These are phyloP conservation scores for Pelagia noctiluca DNA, from an alignment of 30 jellyfish, hydroid and myxozoan species.

Conservation along the genomic window DNA sequence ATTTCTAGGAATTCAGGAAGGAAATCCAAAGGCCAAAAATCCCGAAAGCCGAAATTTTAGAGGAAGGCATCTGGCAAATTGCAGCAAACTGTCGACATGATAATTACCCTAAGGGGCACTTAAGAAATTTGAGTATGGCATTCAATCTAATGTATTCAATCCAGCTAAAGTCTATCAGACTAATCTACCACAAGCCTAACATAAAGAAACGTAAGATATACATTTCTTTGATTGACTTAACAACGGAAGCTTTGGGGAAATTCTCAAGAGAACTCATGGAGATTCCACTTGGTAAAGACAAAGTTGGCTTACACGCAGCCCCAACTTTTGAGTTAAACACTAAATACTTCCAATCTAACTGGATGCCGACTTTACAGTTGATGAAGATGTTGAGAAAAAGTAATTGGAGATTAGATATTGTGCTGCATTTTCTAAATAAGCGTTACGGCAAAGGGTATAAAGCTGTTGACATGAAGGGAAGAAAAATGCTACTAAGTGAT, in stretches of 20 bases:
- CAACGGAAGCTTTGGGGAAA: background rate
- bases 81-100: conserved; percentile 5
- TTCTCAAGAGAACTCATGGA: conserved; percentile 5
- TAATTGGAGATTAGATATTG: conserved; percentile 3
- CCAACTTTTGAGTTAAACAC: conserved; percentile 45
- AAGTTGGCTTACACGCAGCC: conserved; percentile 41
- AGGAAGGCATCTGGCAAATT: conserved; percentile 49
- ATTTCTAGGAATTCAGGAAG: background rate
- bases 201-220: background rate
- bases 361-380: background rate
- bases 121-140: background rate
- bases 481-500: conserved; percentile 16
- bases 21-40: background rate
- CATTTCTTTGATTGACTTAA: background rate
- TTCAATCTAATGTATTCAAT: conserved; percentile 39
- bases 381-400: background rate
- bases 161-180: conserved; percentile 7
- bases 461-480: background rate
- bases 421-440: no score
- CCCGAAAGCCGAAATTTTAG: background rate
- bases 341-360: background rate
- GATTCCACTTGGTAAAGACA: conserved; percentile 26
- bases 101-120: conserved; percentile 22
- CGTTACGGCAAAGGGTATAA: no score
- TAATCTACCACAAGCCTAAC: background rate